Base-by-base conservation (phyloP, 2,888 invertebrate genomes). In the Hyppa rectilinea region DNA sequence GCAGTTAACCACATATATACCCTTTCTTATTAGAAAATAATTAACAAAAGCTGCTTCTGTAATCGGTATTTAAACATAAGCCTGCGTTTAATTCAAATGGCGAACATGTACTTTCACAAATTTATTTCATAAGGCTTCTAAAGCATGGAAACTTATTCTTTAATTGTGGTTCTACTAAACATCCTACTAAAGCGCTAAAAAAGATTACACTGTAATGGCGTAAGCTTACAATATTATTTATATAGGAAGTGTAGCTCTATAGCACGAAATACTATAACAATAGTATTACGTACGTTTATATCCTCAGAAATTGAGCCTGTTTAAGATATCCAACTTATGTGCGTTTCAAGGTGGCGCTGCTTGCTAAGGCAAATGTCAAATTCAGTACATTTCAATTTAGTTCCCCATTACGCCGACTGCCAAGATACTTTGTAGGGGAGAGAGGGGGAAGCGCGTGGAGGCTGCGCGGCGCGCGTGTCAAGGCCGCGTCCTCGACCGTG, bases 401-500 rank as follows among this genome's bases (percentile, higher is more conserved):
- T 76, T 76, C 49, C 36, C 58, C 23, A 60, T 40, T 47, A 50
- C 61, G 20, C 71, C 61, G n/a, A 61, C 58, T 53, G 49, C 38
- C 53, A 66, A 77, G 52, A 62, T 55, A 78, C 58, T 62, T 53
- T 58, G 64, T 50, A 47, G 47, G n/a, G 55, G 36, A 50, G 67
- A 61, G 72, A 64, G 52, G 45, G 50, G 53, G 60, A 70, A 63
- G 45, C 38, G 73, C 87, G 86, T 89, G 90, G 92, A 93, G 92
- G 92, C 92, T 93, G 94, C 89, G 92, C 92, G 82, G 90, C 90
- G 88, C 90, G 88, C 87, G 91, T 93, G 95, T 95, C 94, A 95
- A 94, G 95, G 95, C 90, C 92, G 83, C 87, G 93, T 89, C 93
- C 94, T 93, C 93, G 94, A 92, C 95, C 95, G 91, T 95, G 95